Evolutionary conservation across 2,113 vertebrate species (phyloP).

Genomic region (Caretta caretta): DNA sequence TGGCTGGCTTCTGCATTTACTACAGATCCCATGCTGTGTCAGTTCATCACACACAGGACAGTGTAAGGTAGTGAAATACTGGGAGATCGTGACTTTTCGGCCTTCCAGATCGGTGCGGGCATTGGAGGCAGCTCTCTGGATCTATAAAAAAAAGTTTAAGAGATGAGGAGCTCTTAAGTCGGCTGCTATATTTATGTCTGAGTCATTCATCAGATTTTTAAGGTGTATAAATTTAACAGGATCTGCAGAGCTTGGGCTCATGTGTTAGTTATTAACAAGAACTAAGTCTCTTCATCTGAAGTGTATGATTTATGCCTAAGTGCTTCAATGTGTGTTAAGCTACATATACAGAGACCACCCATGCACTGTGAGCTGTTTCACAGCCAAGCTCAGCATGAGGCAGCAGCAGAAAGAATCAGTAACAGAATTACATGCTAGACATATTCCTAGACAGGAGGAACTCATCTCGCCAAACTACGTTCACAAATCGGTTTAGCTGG

Average conservation of each 20-base stretch:
- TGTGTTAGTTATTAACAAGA: accelerated
- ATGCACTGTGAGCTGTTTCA: neutral
- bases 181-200: neutral
- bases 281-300: neutral
- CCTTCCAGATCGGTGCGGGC: constrained; percentile 79
- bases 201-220: accelerated
- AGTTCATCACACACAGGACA: constrained; percentile 96
- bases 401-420: neutral
- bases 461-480: neutral
- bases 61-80: constrained; percentile 97
- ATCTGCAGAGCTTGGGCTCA: neutral
- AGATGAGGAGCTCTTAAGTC: neutral
- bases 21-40: constrained; percentile 95
- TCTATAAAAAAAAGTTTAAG: constrained; percentile 73
- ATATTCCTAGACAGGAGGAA: neutral
- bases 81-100: constrained; percentile 95
- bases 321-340: neutral
- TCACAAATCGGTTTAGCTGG: neutral
- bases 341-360: neutral
- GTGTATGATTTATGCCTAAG: accelerated
- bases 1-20: constrained; percentile 89
- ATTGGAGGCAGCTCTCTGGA: constrained; percentile 88
- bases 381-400: neutral
- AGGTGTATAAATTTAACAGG: neutral
- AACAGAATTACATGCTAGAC: neutral